A percentile compares a stretch with the other conserved stretches of the same genome.
phyloP scores from a whole-genome alignment of 2,797 vertebrate genomes.

The Masticophis lateralis region DNA sequence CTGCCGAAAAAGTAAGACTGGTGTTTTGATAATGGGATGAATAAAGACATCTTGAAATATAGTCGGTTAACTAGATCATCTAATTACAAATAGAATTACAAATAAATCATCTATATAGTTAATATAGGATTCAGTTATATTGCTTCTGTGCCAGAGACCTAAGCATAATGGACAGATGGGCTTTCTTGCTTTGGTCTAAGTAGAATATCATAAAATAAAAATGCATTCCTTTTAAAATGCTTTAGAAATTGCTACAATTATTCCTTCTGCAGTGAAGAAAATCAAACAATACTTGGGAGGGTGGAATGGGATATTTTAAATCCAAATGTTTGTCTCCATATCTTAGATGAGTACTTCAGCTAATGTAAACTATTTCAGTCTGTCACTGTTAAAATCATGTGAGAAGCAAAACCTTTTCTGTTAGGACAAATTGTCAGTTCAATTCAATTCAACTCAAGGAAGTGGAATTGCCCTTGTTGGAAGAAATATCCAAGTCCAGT shows the following conservation, averaged over 20 bases:
- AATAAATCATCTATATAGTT: not conserved
- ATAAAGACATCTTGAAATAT: not conserved
- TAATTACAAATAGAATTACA: not conserved
- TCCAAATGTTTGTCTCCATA: not conserved
- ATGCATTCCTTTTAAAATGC: not conserved
- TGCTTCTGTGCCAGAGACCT: not conserved
- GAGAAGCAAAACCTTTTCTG: not conserved
- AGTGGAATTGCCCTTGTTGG: not conserved
- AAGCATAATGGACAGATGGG: not conserved
- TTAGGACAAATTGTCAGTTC: not conserved
- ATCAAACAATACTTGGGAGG: not conserved
- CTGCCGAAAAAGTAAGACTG: conserved; percentile 67
- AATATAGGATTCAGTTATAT: not conserved
- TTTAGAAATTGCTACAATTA: not conserved
- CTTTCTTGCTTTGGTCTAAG: not conserved
- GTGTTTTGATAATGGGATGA: conserved; percentile 4
- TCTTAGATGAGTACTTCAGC: not conserved
- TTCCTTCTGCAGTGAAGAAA: not conserved
- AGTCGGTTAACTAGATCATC: not conserved
- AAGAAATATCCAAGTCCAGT: too few relatives aligned
- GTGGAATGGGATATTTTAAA: not conserved
- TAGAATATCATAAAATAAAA: too few relatives aligned
- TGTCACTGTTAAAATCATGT: not conserved
- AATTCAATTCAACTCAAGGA: not conserved
- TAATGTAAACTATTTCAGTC: not conserved